A percentile compares a stretch with the other conserved stretches of the same genome.
These are phyloP conservation scores for Aradophagus sp. DNA, from an alignment of 1,140 invertebrate genomes.

Conservation along the genomic window DNA sequence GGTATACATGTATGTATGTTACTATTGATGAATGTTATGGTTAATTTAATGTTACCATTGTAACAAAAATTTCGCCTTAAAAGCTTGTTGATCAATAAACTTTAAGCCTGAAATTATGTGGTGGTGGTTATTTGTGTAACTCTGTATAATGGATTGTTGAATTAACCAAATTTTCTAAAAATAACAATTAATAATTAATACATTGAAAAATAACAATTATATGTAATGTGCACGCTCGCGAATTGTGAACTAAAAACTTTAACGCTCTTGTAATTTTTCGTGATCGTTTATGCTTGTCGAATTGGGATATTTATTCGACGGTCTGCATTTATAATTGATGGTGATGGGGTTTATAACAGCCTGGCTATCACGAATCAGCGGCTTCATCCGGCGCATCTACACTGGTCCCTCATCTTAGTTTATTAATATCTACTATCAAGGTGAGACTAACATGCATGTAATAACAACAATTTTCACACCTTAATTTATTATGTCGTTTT, in stretches of 20 bases:
- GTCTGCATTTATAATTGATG: conserved; percentile 45
- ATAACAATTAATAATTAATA: conserved; percentile 7
- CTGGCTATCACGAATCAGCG: conserved; percentile 72
- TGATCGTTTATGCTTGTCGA: conserved; percentile 54
- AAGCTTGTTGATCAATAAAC: conserved; percentile 30
- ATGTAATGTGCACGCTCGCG: conserved; percentile 33
- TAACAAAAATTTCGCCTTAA: conserved; percentile 19
- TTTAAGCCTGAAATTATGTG: conserved; percentile 5
- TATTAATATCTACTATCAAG: conserved; percentile 82
- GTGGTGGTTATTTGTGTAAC: conserved; percentile 10
- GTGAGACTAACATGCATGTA: conserved; percentile 74
- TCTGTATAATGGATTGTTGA: conserved; percentile 37
- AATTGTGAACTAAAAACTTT: conserved; percentile 32
- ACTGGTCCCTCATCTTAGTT: conserved; percentile 81
- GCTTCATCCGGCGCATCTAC: conserved; percentile 78
- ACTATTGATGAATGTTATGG: conserved; percentile 32
- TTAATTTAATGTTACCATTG: conserved; percentile 42
- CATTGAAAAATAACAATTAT: background rate
- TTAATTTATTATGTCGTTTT: conserved; percentile 19
- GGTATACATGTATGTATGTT: background rate
- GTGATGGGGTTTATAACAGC: conserved; percentile 61
- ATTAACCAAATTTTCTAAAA: conserved; percentile 42
- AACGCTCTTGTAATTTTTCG: conserved; percentile 45
- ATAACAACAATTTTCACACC: background rate
- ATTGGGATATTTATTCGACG: conserved; percentile 52